A percentile compares a stretch with the other conserved stretches of the same genome.
phyloP scores from a whole-genome alignment of 2,888 invertebrate species.

The Phorcus lineatus region DNA sequence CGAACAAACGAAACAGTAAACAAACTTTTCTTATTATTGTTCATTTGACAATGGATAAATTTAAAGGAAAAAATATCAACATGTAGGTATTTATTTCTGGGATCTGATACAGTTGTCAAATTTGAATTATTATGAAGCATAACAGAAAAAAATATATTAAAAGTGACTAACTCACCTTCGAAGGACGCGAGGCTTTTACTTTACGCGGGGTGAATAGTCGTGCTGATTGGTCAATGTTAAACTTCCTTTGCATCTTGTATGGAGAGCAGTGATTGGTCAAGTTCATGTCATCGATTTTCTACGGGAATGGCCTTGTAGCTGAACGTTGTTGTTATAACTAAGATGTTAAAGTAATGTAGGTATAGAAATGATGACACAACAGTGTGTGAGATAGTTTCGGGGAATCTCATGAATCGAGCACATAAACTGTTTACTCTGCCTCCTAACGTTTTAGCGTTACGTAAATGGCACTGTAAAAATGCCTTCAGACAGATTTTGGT shows the following conservation, averaged over 20 bases:
- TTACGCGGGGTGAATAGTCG: conserved; percentile 60
- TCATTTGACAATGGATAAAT: not conserved
- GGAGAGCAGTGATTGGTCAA: conserved; percentile 24
- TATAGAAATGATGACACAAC: too few relatives aligned
- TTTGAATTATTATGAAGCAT: conserved; percentile 15
- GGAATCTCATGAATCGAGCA: too few relatives aligned
- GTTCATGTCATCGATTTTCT: not conserved
- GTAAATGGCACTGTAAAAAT: too few relatives aligned
- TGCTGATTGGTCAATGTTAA: conserved; percentile 46
- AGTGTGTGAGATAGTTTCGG: too few relatives aligned
- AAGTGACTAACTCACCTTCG: conserved; percentile 54
- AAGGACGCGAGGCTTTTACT: conserved; percentile 58
- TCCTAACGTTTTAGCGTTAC: too few relatives aligned
- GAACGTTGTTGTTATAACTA: too few relatives aligned
- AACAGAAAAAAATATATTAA: conserved; percentile 35
- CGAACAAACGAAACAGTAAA: conserved; percentile 27
- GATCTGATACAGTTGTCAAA: conserved; percentile 20
- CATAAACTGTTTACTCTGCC: too few relatives aligned
- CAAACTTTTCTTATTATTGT: conserved; percentile 16
- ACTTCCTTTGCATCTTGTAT: conserved; percentile 34
- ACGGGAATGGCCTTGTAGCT: not conserved
- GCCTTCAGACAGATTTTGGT: too few relatives aligned
- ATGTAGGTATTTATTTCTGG: conserved; percentile 34
- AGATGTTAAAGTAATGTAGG: too few relatives aligned
- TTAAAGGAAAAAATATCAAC: conserved; percentile 27